Evolutionary conservation across 2,888 invertebrate genomes (phyloP), one percentile per base, ranked within the genome.

Genomic region (Troides oblongomaculatus): DNA sequence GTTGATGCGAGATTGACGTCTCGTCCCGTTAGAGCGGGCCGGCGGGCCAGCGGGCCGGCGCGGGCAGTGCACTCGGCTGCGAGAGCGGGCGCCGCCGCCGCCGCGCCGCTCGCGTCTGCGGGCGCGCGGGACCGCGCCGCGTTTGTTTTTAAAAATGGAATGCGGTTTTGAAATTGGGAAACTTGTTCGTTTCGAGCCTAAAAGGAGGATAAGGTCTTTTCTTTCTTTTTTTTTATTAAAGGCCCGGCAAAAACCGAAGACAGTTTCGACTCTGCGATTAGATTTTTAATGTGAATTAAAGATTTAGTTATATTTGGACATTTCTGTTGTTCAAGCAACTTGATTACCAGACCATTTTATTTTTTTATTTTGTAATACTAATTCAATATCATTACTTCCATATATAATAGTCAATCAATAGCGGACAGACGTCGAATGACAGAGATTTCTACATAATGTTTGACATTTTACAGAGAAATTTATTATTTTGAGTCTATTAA

Each of bases 1-100:
- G 85, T 85, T 85, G 87, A 88, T 86, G 81, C 71, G 78, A 86
- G 88, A 88, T 87, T 88, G 88, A 89, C 87, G 85, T 82, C 75
- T 80, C 78, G 77, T 81, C 82, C 89, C 88, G 88, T 88, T 89
- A 88, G 74, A 73, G 73, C 78, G 79, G 84, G 83, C 84, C 86
- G 85, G 76, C 77, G 78, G 76, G 83, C 21, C 1, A 73, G 73
- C 78, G 79, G 84, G 83, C 84, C 86, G 85, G 76, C 77, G 78
- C 75, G 83, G 82, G 83, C 85, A 84, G 79, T 84, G 84, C 82
- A 84, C 84, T 85, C 82, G 80, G 76, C 77, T 78, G 82, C 81
- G 80, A 86, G 84, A 84, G 81, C 81, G 79, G 78, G 82, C 76
- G 81, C 82, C 85, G 84, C 87, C 85, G 87, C 87, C 84, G 85